phyloP scores from a whole-genome alignment of 1,140 invertebrate genomes.

The Solen grandis region DNA sequence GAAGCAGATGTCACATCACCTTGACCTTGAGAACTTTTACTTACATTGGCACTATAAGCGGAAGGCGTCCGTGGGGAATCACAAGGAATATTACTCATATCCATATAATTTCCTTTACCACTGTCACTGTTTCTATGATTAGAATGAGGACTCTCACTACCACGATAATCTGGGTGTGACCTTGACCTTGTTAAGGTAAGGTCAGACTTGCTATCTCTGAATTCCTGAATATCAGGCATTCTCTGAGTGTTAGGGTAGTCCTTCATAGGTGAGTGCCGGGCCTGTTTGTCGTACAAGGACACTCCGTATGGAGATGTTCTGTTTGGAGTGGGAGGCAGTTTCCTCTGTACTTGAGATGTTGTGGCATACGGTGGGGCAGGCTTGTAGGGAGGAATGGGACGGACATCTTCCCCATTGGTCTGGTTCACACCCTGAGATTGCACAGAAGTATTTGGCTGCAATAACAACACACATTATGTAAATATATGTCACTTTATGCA shows the following conservation, averaged over 20 bases:
- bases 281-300: constrained; percentile 56
- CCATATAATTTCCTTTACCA: constrained; percentile 17
- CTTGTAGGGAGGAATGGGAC: constrained; percentile 70
- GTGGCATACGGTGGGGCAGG: constrained; percentile 47
- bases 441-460: constrained; percentile 50
- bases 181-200: constrained; percentile 36
- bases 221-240: constrained; percentile 54
- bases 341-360: constrained; percentile 46
- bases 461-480: constrained; percentile 23
- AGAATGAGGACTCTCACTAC: constrained; percentile 35
- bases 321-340: constrained; percentile 61
- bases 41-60: constrained; percentile 42
- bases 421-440: constrained; percentile 21
- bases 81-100: constrained; percentile 30
- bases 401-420: background rate
- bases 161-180: constrained; percentile 25
- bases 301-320: constrained; percentile 63
- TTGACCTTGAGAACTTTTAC: constrained; percentile 39
- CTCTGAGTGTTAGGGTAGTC: constrained; percentile 27
- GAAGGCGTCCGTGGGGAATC: constrained; percentile 44
- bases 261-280: constrained; percentile 56
- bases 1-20: constrained; percentile 48
- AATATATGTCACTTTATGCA: too few relatives aligned
- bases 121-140: constrained; percentile 31
- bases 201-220: constrained; percentile 41